A percentile compares a stretch with the other conserved stretches of the same genome.
Conservation (phyloP, 1,140 invertebrate species). For the Drosophila subpulchrella region DNA sequence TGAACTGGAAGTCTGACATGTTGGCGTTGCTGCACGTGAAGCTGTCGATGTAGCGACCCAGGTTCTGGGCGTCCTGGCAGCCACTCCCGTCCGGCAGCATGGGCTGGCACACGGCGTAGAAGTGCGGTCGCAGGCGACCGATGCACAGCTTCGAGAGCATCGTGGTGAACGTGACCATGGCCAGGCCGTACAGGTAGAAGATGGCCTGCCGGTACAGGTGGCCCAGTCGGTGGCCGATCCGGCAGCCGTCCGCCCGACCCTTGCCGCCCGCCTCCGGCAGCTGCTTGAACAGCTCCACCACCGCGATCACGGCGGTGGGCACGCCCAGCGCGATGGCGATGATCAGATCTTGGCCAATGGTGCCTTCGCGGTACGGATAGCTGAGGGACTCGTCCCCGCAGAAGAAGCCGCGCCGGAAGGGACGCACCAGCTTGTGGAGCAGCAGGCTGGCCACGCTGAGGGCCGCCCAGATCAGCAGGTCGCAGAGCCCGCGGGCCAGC, state of each 20-base stretch:
- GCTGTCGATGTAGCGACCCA: conserved; percentile 87
- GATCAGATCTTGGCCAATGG: conserved; percentile 85
- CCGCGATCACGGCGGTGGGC: conserved; percentile 63
- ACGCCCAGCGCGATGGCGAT: conserved; percentile 46
- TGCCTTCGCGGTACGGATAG: conserved; percentile 92
- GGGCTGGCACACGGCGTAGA: conserved; percentile 90
- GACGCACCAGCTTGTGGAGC: conserved; percentile 85
- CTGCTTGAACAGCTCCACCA: conserved; percentile 77
- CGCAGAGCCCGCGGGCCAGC: conserved; percentile 65
- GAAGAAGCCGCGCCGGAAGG: conserved; percentile 96
- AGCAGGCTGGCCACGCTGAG: conserved; percentile 50
- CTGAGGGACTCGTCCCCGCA: conserved; percentile 97
- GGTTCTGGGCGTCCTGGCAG: conserved; percentile 86
- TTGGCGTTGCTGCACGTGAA: conserved; percentile 87
- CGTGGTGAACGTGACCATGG: conserved; percentile 91
- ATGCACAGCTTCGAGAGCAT: conserved; percentile 96
- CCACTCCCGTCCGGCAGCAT: conserved; percentile 85
- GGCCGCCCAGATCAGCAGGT: conserved; percentile 65
- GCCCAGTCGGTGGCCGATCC: conserved; percentile 87
- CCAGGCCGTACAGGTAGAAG: conserved; percentile 93
- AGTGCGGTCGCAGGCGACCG: conserved; percentile 96
- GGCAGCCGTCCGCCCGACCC: conserved; percentile 37
- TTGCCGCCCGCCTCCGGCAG: conserved; percentile 53
- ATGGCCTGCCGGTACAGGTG: conserved; percentile 90
- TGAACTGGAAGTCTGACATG: conserved; percentile 86